Evolutionary conservation across 1,140 invertebrate species (phyloP), one percentile per base, ranked within the genome.

Genomic region (Pogonomyrmex barbatus): DNA sequence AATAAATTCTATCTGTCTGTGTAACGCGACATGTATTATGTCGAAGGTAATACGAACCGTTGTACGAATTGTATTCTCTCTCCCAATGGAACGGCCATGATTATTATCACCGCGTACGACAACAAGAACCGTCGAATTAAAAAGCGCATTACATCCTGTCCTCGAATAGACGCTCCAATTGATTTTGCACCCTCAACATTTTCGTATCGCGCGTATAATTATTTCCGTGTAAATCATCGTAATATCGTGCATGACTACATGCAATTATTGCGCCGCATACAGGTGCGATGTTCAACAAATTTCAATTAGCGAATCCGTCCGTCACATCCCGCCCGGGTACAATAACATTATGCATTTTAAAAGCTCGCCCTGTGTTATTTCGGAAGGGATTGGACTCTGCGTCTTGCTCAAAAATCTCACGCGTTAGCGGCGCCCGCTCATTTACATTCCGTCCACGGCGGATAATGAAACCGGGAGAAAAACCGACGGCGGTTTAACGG

Each of bases 401-500:
- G 60, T 56, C 62, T 82, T 76, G 89, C 87, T 91, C 70, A 88
- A 92, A 89, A 93, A 90, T 89, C 89, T 89, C 89, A 88, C 52
- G 85, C 88, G 85, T 85, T 90, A 89, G 90, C 85, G 52, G 81
- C 68, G 79, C 73, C 88, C 91, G 88, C 93, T 94, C 93, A 94
- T 94, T 94, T 94, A 91, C 93, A 94, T 94, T 94, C 93, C 92
- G 92, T 94, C 92, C 93, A 91, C 93, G 90, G 87, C 87, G 93
- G 93, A 92, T 94, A 94, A 94, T 94, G 93, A 94, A 94, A 93
- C 94, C 92, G 90, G 88, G 93, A 93, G 93, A 93, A 93, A 94
- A 94, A 94, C 93, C 92, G 93, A 90, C 92, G 90, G 93, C 91
- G 92, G 91, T 94, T 93, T 94, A 94, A 94, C 93, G 92, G 94